Evolutionary conservation across 2,113 vertebrate genomes (phyloP), one percentile per base, ranked within the genome.

Genomic region (Macquaria australasica): DNA sequence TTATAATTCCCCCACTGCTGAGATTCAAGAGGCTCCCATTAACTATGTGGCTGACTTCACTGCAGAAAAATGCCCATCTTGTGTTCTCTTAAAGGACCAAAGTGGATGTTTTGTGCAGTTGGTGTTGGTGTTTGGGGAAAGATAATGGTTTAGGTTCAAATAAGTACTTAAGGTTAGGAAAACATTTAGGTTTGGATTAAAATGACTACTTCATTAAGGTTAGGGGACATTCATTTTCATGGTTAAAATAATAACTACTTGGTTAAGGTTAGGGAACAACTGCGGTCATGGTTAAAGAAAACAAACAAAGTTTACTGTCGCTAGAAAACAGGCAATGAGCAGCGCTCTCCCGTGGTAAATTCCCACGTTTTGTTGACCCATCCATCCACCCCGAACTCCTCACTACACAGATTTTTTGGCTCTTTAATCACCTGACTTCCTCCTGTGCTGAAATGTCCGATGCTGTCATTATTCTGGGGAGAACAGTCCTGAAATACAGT

Each of bases 1-100:
- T 77, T 74, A 88, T 66, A 87, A 85, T 87, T 84, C 68, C 66
- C 45, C 87, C 21, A 72, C 75, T 67, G 55, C 60, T 80, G 77
- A 89, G 73, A 77, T 62, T 68, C 34, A 2, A 84, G 34, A 83
- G 53, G 62, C 53, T 73, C 50, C 67, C 18, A 88, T 87, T 87
- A 87, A 84, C 70, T 31, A 73, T 68, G 34, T 58, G 43, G 48
- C 63, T 8, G 5, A 68, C 59, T 73, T 72, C 25, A 60, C 16
- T 48, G 71, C 60, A 73, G 60, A 62, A 70, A 81, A 86, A 77
- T 66, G 20, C 16, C 34, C 45, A 21, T 56, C 69, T 70, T 64
- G 41, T 72, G 53, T 51, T 62, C 77, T 34, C 39, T 77, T n/a
- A 59, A 28, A 48, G 14, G 2, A 58, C 6, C 45, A 7, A 56